phyloP scores from a whole-genome alignment of 1,140 invertebrate species.

The Orussus abietinus region DNA sequence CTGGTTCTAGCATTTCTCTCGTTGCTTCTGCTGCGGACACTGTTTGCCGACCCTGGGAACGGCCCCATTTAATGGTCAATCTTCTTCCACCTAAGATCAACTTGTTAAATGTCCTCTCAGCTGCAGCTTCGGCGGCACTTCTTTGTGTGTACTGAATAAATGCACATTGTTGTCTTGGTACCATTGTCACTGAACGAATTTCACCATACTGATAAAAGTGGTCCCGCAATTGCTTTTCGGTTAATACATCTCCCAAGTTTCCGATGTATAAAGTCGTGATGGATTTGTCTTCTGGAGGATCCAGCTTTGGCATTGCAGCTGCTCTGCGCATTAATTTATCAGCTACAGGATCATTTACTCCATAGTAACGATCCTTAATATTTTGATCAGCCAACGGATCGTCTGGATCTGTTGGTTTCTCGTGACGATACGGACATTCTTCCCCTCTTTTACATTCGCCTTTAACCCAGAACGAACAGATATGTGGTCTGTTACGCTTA shows the following conservation, averaged over 20 bases:
- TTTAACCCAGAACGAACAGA: constrained; percentile 99
- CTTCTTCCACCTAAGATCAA: constrained; percentile 81
- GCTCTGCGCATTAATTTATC: constrained; percentile 94
- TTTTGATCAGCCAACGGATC: constrained; percentile 99
- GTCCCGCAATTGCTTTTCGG: constrained; percentile 86
- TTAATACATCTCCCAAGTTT: constrained; percentile 84
- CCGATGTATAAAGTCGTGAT: constrained; percentile 97
- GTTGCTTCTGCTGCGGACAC: constrained; percentile 52
- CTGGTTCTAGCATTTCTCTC: constrained; percentile 67
- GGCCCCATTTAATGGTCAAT: constrained; percentile 95
- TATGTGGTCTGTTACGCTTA: constrained; percentile 96
- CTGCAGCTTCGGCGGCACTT: constrained; percentile 84
- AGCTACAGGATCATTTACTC: constrained; percentile 97
- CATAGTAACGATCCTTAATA: constrained; percentile 98
- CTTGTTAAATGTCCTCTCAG: constrained; percentile 96
- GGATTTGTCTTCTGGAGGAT: constrained; percentile 91
- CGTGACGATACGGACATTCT: constrained; percentile 98
- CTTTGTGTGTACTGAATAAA: constrained; percentile 96
- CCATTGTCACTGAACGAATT: constrained; percentile 88
- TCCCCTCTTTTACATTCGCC: constrained; percentile 98
- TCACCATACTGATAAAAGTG: constrained; percentile 99
- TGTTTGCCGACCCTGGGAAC: constrained; percentile 71
- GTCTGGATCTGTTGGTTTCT: constrained; percentile 98
- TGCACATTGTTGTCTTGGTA: constrained; percentile 92
- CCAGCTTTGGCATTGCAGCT: constrained; percentile 89